Conservation (phyloP, 2,113 vertebrate species). For the Pagrus major region DNA sequence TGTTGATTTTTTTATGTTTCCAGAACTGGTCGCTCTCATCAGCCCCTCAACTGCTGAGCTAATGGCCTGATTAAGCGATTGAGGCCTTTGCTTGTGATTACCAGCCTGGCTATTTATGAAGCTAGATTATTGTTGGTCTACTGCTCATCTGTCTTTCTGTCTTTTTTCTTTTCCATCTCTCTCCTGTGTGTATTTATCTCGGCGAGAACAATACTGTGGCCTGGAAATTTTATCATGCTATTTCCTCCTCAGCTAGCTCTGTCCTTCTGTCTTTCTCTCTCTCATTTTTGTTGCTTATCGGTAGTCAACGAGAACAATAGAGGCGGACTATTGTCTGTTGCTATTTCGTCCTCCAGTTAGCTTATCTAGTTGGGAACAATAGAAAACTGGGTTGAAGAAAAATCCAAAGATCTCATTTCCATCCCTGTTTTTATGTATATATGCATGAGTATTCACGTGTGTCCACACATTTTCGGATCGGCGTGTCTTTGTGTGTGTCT, state of each 20-base stretch:
- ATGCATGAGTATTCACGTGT: background rate
- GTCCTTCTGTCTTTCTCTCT: conserved; percentile 19
- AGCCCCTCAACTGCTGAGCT: conserved; percentile 15
- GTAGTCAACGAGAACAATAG: conserved; percentile 30
- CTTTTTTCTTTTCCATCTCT: background rate
- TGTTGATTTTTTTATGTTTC: conserved; percentile 13
- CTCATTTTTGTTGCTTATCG: conserved; percentile 33
- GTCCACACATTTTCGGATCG: background rate
- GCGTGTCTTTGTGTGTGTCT: background rate
- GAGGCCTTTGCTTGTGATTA: conserved; percentile 34
- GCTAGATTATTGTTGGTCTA: background rate
- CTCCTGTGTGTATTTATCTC: conserved; percentile 43
- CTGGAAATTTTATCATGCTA: conserved; percentile 28
- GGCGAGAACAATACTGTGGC: background rate
- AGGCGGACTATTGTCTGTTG: conserved; percentile 28
- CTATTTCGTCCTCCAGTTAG: conserved; percentile 11
- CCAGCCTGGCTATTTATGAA: conserved; percentile 12
- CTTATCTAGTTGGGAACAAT: conserved; percentile 38
- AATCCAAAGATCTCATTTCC: conserved; percentile 4
- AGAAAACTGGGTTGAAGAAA: conserved; percentile 6
- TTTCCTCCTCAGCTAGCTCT: conserved; percentile 9
- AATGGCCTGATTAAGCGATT: conserved; percentile 26
- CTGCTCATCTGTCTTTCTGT: conserved; percentile 1
- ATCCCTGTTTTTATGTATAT: background rate
- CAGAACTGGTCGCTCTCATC: background rate